Base-by-base conservation (phyloP, 92 coral and sea anemone species). In the Umimayanthus kanabou region DNA sequence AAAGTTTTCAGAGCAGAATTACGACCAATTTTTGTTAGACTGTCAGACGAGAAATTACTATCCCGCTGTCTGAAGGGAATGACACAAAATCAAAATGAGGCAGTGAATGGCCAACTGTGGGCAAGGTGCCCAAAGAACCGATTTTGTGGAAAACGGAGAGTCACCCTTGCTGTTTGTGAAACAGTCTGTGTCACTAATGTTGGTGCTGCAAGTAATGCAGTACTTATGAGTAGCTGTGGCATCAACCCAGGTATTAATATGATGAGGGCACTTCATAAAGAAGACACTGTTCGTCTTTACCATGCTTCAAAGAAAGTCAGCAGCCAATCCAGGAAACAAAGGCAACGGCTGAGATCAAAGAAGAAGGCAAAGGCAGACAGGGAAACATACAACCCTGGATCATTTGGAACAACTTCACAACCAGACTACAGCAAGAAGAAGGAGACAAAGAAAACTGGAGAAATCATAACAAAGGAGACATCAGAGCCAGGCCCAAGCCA, bases 51-150 rank as follows among this genome's bases (percentile, higher is more conserved):
- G 65, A 75, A 90, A 39, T 81, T 90, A 64, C 81, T 85, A 29
- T 80, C 53, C 39, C 82, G 92, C 81, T 89, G 91, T 30, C 82
- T 80, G 29, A 84, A 73, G 37, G 94, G 94, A 28, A 39, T 92
- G 72, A 89, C 94, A 15, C 94, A 92, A 53, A 89, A 92, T 69
- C 94, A 92, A 64, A 89, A 92, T 70, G 91, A 90, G 87, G 93
- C 53, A 1, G 87, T 87, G 13, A 89, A 91, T 89, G 91, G 94
- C 80, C 92, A 90, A 86, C 82, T 93, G 76, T 93, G 92, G 95
- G 57, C 64, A 50, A 88, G 73, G 66, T 93, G 95, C 77, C 81
- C 90, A 33, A 81, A 93, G 76, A 88, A 79, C 42, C 82, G 85
- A 14, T 92, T 92, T 69, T 89, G 94, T 80, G 91, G 94, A 26